Evolutionary conservation across 2,113 vertebrate genomes (phyloP), one percentile per base, ranked within the genome.

Genomic region (Chunga burmeisteri): DNA sequence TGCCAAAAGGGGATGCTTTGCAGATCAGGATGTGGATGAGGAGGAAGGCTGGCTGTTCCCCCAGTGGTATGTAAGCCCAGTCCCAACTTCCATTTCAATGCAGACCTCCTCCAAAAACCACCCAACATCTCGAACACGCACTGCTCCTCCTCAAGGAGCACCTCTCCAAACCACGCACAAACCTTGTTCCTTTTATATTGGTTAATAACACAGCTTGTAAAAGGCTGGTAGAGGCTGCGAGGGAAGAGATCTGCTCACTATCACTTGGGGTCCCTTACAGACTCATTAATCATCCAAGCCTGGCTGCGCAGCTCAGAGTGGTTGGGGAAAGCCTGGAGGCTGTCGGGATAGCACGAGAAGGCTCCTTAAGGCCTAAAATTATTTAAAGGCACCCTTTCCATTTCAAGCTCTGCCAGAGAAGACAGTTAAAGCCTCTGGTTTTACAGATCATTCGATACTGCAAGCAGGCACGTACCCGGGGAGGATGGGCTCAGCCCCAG

Each of bases 261-360:
- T 78, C 94, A 88, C 88, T 42, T 14, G 56, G 14, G 14, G 52
- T 91, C 90, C 92, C 86, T 91, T 81, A 90, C 94, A 96, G 87
- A 73, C 81, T 93, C 95, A 86, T 97, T 96, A 96, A 96, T 96
- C 88, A 94, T 79, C 91, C 56, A 16, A 56, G 91, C 81, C 78
- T 91, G 88, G 75, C 88, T 72, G 84, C 18, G 3, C 86, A 83
- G 87, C 83, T 92, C n/a, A 1, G 30, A 88, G 93, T 5, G 2
- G 61, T 8, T 82, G 49, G 71, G 71, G 91, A 95, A 86, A 13
- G 66, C 77, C 94, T 7, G 4, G 79, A 72, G 94, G 88, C 88
- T 93, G 82, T 79, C 0, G 6, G 86, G 53, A 90, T 9, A 81
- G 77, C 81, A 86, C 0, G 6, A 56, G 67, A 88, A 94, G 53